These are phyloP conservation scores for Cyanoderma ruficeps DNA, from an alignment of 2,113 vertebrate species.

Conservation along the genomic window DNA sequence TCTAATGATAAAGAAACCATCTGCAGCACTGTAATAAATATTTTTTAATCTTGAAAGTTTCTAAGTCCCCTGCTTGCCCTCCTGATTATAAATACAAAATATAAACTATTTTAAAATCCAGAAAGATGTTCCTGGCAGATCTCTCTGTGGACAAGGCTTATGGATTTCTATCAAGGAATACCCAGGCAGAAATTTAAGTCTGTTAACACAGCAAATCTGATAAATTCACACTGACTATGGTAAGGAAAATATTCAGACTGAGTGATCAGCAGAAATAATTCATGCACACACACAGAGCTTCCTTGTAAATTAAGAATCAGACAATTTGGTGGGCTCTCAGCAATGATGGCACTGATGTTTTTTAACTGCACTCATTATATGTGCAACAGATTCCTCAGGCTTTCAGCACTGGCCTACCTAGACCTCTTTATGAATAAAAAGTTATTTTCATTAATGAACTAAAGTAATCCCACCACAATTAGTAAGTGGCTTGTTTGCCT, in stretches of 20 bases:
- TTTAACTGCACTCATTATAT: background rate
- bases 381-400: background rate
- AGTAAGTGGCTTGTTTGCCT: background rate
- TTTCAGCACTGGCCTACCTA: background rate
- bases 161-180: background rate
- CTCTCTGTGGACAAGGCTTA: background rate
- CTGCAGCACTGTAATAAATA: background rate
- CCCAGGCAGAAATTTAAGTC: rapidly evolving
- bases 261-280: background rate
- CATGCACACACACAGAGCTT: background rate
- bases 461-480: background rate
- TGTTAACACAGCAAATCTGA: background rate
- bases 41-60: background rate
- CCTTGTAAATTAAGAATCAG: background rate
- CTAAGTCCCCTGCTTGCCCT: background rate
- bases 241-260: background rate
- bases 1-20: background rate
- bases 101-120: background rate
- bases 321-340: background rate
- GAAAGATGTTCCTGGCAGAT: background rate
- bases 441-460: background rate
- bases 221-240: background rate
- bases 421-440: background rate
- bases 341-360: background rate
- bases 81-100: background rate